Percentiles rank a stretch among this genome's conserved stretches.
These are phyloP conservation scores for Lepidocolaptes lacrymiger DNA, from an alignment of 2,797 vertebrate genomes.

Conservation along the genomic window DNA sequence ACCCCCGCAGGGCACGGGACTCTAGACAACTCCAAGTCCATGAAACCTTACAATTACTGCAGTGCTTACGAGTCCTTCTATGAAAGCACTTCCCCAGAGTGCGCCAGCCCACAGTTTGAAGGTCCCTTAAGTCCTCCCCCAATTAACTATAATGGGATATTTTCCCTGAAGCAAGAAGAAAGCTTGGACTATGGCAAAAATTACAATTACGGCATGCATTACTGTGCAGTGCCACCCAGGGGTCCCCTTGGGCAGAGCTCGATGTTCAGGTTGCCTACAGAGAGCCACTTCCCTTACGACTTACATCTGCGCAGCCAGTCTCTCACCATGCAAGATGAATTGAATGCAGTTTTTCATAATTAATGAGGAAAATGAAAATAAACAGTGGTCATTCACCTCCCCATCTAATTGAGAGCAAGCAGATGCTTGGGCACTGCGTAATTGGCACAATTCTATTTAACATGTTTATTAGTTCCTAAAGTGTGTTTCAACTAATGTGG, in stretches of 20 bases:
- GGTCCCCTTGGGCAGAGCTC: slow-evolving; percentile 92
- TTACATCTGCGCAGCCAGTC: slow-evolving; percentile 96
- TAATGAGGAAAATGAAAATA: slow-evolving; percentile 88
- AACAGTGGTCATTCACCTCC: slow-evolving; percentile 86
- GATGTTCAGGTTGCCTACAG: slow-evolving; percentile 94
- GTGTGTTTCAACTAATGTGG: slow-evolving; percentile 81
- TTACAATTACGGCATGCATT: slow-evolving; percentile 96
- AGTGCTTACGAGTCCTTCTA: slow-evolving; percentile 93
- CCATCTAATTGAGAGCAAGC: slow-evolving; percentile 85
- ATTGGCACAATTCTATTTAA: slow-evolving; percentile 82
- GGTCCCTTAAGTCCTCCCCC: slow-evolving; percentile 93
- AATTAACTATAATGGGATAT: slow-evolving; percentile 99
- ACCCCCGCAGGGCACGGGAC: slow-evolving; percentile 88
- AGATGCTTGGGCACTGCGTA: slow-evolving; percentile 80
- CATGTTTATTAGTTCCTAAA: slow-evolving; percentile 81
- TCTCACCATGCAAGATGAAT: slow-evolving; percentile 93
- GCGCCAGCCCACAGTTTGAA: slow-evolving; percentile 91
- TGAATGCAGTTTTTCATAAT: slow-evolving; percentile 96
- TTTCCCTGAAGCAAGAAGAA: slow-evolving; percentile 97
- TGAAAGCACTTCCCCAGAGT: slow-evolving; percentile 92
- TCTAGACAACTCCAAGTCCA: slow-evolving; percentile 89
- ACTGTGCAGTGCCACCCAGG: slow-evolving; percentile 92
- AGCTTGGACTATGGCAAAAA: slow-evolving; percentile 92
- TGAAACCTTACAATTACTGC: slow-evolving; percentile 94
- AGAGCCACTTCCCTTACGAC: slow-evolving; percentile 96